phyloP scores from a whole-genome alignment of 2,113 vertebrate genomes.

The Bettongia penicillata region DNA sequence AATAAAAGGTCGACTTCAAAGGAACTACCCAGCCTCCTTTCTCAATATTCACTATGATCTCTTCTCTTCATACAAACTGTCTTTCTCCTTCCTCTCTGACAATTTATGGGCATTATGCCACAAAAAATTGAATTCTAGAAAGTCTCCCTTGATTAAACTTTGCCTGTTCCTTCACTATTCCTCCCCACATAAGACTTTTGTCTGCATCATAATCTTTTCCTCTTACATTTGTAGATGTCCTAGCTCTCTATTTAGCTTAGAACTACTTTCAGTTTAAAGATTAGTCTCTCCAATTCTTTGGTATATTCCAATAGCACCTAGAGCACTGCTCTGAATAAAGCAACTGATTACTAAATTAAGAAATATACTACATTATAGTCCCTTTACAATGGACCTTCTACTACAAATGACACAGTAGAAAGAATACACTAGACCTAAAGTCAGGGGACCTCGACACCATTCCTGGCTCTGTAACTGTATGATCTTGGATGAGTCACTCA shows the following conservation, averaged over 20 bases:
- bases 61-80: not conserved
- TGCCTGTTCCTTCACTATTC: not conserved
- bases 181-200: not conserved
- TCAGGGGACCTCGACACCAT: not conserved
- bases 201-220: constrained; percentile 9
- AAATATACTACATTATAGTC: not conserved
- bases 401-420: not conserved
- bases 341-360: not conserved
- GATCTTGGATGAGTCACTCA: not conserved
- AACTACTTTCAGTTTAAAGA: not conserved
- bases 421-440: not conserved
- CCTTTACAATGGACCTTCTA: not conserved
- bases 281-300: not conserved
- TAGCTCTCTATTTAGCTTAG: not conserved
- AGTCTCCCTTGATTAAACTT: not conserved
- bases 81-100: constrained; percentile 37
- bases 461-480: not conserved
- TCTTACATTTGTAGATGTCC: constrained; percentile 22
- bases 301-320: not conserved
- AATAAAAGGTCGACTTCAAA: constrained; percentile 1
- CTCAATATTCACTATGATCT: not conserved
- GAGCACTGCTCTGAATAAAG: constrained; percentile 39
- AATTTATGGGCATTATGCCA: not conserved
- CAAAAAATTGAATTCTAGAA: constrained; percentile 25
- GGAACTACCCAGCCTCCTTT: not conserved